These are phyloP conservation scores for Scaptodrosophila latifasciaeformis DNA, from an alignment of 2,888 invertebrate species.

Conservation along the genomic window DNA sequence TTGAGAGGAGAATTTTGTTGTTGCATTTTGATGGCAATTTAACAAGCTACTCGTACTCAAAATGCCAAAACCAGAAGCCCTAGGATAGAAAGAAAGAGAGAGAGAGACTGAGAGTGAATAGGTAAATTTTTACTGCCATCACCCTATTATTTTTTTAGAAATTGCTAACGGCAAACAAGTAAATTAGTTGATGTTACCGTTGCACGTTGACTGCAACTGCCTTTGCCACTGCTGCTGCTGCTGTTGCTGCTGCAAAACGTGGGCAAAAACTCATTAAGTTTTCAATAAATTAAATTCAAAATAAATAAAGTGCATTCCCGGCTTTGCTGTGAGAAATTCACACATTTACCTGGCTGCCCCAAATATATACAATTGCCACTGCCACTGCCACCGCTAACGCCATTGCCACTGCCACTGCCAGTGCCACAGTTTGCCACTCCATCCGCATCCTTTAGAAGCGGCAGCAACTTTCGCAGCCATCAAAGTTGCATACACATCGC, in stretches of 20 bases:
- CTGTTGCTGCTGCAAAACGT: conserved; percentile 7
- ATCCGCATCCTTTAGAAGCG: conserved; percentile 20
- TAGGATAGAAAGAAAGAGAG: too few relatives aligned
- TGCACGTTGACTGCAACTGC: too few relatives aligned
- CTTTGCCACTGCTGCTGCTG: background rate
- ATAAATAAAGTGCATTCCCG: conserved; percentile 41
- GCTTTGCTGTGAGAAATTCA: conserved; percentile 32
- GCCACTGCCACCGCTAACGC: conserved; percentile 6
- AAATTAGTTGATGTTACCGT: background rate
- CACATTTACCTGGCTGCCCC: too few relatives aligned
- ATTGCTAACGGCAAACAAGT: background rate
- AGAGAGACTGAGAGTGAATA: too few relatives aligned
- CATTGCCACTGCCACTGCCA: background rate
- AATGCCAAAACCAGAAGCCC: background rate
- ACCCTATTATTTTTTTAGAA: background rate
- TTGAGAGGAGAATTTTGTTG: background rate
- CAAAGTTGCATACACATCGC: conserved; percentile 53
- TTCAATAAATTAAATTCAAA: conserved; percentile 67
- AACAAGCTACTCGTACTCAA: conserved; percentile 12
- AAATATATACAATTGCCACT: too few relatives aligned
- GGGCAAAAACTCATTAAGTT: conserved; percentile 53
- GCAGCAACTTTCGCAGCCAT: conserved; percentile 16
- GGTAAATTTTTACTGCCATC: too few relatives aligned
- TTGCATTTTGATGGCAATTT: conserved; percentile 35
- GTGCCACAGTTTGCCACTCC: too few relatives aligned